A percentile compares a stretch with the other conserved stretches of the same genome.
These are phyloP conservation scores for Triops longicaudatus DNA, from an alignment of 1,140 invertebrate genomes.

Conservation along the genomic window DNA sequence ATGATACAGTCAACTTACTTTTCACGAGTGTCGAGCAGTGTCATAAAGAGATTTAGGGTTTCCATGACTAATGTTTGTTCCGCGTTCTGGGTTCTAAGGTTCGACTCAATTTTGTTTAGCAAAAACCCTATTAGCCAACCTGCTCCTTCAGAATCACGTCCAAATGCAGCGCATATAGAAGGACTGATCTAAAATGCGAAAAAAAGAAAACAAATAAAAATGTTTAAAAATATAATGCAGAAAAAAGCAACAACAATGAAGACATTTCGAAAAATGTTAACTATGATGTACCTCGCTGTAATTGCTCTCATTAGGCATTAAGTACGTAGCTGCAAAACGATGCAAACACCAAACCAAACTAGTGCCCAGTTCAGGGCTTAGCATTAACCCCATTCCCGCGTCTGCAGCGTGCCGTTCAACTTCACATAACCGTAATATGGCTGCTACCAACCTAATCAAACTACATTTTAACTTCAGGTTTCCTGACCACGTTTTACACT, in stretches of 20 bases:
- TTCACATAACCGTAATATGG: constrained; percentile 57
- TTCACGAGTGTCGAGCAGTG: constrained; percentile 47
- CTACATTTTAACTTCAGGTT: constrained; percentile 31
- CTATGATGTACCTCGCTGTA: constrained; percentile 18
- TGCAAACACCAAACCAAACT: constrained; percentile 72
- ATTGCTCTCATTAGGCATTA: constrained; percentile 52
- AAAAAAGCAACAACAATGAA: constrained; percentile 25
- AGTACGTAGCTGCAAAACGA: constrained; percentile 64
- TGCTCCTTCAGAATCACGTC: constrained; percentile 49
- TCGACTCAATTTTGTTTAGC: constrained; percentile 51
- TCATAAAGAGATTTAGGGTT: constrained; percentile 48
- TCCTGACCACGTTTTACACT: background rate
- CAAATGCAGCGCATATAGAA: constrained; percentile 51
- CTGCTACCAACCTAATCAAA: constrained; percentile 52
- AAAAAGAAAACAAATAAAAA: constrained; percentile 22
- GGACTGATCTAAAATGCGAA: constrained; percentile 43
- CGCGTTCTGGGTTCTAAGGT: constrained; percentile 48
- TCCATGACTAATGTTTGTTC: constrained; percentile 51
- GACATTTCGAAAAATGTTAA: constrained; percentile 25
- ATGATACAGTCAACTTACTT: constrained; percentile 43
- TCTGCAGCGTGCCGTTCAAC: constrained; percentile 56
- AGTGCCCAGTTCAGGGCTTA: constrained; percentile 72
- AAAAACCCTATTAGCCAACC: constrained; percentile 53
- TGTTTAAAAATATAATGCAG: background rate
- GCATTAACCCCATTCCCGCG: constrained; percentile 49